Percentiles rank a stretch among this genome's conserved stretches.
Conservation (phyloP, 2,888 invertebrate genomes). For the Zelleria hepariella region DNA sequence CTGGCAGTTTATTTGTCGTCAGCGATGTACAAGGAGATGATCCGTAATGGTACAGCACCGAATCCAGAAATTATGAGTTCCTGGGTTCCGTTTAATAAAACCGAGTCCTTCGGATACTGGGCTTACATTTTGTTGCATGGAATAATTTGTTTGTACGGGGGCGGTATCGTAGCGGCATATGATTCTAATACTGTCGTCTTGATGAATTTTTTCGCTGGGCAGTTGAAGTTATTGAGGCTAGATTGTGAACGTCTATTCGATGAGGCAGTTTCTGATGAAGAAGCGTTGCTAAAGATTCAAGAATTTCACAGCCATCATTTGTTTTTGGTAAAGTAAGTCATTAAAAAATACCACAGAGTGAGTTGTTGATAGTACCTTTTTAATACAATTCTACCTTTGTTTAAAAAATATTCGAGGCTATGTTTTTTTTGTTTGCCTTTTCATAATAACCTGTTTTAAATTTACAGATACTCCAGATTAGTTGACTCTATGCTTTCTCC, state of each 20-base stretch:
- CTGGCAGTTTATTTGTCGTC: slow-evolving; percentile 33
- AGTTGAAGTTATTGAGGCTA: slow-evolving; percentile 37
- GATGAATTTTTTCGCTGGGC: slow-evolving; percentile 56
- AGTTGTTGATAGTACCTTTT: no score
- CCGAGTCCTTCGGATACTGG: slow-evolving; percentile 41
- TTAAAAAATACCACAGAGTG: no score
- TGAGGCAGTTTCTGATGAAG: slow-evolving; percentile 19
- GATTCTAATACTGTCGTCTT: slow-evolving; percentile 50
- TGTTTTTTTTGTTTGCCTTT: no score
- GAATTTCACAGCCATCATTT: slow-evolving; percentile 43
- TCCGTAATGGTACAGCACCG: slow-evolving; percentile 28
- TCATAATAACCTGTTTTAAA: no score
- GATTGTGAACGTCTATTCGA: slow-evolving; percentile 41
- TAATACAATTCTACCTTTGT: no score
- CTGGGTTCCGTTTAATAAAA: slow-evolving; percentile 49
- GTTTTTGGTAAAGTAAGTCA: slow-evolving; percentile 38
- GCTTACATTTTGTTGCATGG: slow-evolving; percentile 30
- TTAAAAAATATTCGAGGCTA: no score
- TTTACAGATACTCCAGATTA: slow-evolving; percentile 43
- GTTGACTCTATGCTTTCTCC: slow-evolving; percentile 52
- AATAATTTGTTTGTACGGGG: slow-evolving; percentile 46
- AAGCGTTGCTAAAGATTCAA: slow-evolving; percentile 31
- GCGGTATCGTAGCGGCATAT: slow-evolving; percentile 48
- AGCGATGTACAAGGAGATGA: slow-evolving; percentile 11
- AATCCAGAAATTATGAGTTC: slow-evolving; percentile 58